phyloP scores from a whole-genome alignment of 37 sponge, comb jelly and placozoan species.

The Sycon ciliatum region DNA sequence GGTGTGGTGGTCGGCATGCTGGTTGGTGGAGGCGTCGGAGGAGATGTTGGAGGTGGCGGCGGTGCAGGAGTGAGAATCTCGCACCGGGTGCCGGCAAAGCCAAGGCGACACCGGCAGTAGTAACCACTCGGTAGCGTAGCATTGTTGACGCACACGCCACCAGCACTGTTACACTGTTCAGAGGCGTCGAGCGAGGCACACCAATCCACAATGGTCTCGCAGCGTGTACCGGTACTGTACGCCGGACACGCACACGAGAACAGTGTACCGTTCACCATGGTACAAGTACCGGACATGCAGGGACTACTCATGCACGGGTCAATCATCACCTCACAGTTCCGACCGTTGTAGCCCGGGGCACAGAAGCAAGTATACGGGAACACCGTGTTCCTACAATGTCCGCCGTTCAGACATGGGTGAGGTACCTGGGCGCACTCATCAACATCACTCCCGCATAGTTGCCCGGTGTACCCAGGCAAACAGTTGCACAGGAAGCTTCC shows the following conservation, averaged over 20 bases:
- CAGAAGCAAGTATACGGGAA: conserved; percentile 19
- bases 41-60: too few species aligned
- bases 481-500: too few species aligned
- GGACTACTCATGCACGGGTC: neutral
- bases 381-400: neutral
- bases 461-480: too few species aligned
- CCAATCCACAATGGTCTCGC: conserved; percentile 1
- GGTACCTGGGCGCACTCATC: neutral
- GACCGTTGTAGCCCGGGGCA: neutral
- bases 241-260: neutral
- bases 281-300: neutral
- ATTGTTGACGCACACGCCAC: too few species aligned
- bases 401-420: neutral
- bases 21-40: too few species aligned
- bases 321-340: neutral
- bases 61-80: too few species aligned
- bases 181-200: conserved; percentile 13
- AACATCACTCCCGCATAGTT: conserved; percentile 14
- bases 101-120: too few species aligned
- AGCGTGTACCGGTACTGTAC: neutral
- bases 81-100: too few species aligned
- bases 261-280: neutral
- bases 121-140: too few species aligned
- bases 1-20: too few species aligned
- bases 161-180: conserved; percentile 11